Percentiles rank a stretch among this genome's conserved stretches.
Evolutionary conservation across 37 sponge, comb jelly and placozoan species (phyloP).

Genomic region (Cliona cf. orientalis): DNA sequence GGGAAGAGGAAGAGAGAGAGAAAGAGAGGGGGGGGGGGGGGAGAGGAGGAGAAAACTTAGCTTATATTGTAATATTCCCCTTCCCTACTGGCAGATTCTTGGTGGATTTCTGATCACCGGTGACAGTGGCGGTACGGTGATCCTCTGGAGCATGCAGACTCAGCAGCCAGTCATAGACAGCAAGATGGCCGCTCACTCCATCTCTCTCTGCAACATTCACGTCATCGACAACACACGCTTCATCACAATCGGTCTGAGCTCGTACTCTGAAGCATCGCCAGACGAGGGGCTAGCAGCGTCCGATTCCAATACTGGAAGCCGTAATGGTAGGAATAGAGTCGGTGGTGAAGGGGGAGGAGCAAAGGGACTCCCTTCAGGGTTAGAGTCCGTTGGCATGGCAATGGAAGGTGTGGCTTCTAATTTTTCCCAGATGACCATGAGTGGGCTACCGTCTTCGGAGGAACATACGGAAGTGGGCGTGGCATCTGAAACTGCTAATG

Average conservation of each 20-base stretch:
- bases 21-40: no score
- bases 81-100: constrained; percentile 22
- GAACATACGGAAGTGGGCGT: background rate
- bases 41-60: background rate
- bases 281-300: background rate
- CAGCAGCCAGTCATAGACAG: constrained; percentile 39
- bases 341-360: background rate
- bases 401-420: background rate
- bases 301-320: background rate
- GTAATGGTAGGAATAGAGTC: no score
- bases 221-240: constrained; percentile 37
- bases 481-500: background rate
- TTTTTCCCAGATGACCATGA: background rate
- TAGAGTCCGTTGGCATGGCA: no score
- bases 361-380: background rate
- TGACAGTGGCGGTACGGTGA: constrained; percentile 26
- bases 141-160: constrained; percentile 59
- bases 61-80: background rate
- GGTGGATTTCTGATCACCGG: constrained; percentile 61
- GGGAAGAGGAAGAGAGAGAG: no score
- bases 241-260: constrained; percentile 43
- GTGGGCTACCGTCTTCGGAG: background rate
- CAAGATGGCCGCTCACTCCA: constrained; percentile 26
- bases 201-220: constrained; percentile 42
- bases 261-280: background rate